Conservation (phyloP, 2,888 invertebrate species). For the Ashinkailepas kermadecensis region DNA sequence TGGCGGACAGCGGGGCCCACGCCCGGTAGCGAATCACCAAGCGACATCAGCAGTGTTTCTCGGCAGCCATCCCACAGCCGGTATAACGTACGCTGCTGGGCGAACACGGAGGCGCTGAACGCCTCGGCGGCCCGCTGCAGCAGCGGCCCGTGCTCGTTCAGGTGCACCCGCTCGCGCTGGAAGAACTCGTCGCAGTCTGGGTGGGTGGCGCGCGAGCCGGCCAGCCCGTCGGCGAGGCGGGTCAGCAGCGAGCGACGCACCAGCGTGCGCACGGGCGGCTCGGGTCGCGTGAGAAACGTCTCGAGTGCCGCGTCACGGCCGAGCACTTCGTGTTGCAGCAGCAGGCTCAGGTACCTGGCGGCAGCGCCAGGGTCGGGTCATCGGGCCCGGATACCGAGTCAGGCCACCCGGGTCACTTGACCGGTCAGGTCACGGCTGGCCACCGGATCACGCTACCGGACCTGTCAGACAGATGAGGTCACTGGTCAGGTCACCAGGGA, state of each 20-base stretch:
- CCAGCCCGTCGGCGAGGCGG: slow-evolving; percentile 31
- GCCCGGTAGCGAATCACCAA: no score
- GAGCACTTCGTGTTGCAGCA: not conserved
- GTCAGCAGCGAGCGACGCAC: slow-evolving; percentile 26
- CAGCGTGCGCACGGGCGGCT: not conserved
- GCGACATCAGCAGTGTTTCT: no score
- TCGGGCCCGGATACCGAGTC: no score
- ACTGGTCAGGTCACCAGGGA: no score
- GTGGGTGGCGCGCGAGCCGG: slow-evolving; percentile 30
- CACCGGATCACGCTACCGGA: no score
- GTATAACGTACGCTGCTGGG: not conserved
- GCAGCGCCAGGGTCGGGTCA: no score
- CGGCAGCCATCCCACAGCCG: no score
- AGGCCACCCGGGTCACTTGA: no score
- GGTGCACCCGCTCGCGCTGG: slow-evolving; percentile 40
- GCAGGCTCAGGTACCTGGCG: not conserved
- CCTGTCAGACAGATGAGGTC: no score
- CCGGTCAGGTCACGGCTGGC: no score
- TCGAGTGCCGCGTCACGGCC: slow-evolving; percentile 4
- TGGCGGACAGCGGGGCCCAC: no score
- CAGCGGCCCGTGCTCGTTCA: not conserved
- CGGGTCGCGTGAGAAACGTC: not conserved
- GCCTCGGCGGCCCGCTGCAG: slow-evolving; percentile 12
- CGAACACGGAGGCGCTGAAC: not conserved
- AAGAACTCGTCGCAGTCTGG: slow-evolving; percentile 39